Evolutionary conservation across 2,113 vertebrate species (phyloP), one percentile per base, ranked within the genome.

Genomic region (Gavialis gangeticus): DNA sequence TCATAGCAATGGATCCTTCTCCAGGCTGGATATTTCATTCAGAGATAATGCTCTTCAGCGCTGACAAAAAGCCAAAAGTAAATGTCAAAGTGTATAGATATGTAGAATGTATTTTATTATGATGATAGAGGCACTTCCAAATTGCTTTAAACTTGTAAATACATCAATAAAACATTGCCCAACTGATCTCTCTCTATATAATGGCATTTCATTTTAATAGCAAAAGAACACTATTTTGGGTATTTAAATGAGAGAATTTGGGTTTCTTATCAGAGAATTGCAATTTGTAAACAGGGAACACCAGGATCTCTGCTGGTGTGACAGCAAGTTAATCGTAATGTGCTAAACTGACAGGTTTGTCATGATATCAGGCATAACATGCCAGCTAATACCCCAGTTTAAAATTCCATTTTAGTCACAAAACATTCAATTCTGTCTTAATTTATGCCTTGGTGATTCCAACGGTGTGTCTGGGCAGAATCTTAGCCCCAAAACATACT

Each of bases 341-440:
- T 0, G 0, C 18, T 57, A 66, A 28, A 93, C 46, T 46, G 59
- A 46, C 25, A 34, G 2, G 12, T n/a, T 54, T 73, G 55, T 60
- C 63, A 5, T 0, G 2, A 62, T 21, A 60, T 79, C 91, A 76
- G 85, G 37, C 59, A 59, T 24, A 28, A 71, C 18, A 11, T 16
- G 10, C 30, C 78, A 59, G 82, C 64, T 54, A 93, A 64, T 0
- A 5, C 64, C 16, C 75, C 62, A 55, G 75, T 59, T 63, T 85
- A 84, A 77, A 69, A 67, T 54, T 88, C 88, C 30, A 77, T 8
- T 71, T 67, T 21, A 62, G 71, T 73, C 91, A 25, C 54, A 75
- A 90, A 59, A 30, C 81, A 18, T 71, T 55, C 21, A 67, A 58
- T 79, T n/a, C 54, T 15, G n/a, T 75, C 85, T 79, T 78, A 84